phyloP scores from a whole-genome alignment of 2,113 vertebrate genomes.

The Lampris incognitus region DNA sequence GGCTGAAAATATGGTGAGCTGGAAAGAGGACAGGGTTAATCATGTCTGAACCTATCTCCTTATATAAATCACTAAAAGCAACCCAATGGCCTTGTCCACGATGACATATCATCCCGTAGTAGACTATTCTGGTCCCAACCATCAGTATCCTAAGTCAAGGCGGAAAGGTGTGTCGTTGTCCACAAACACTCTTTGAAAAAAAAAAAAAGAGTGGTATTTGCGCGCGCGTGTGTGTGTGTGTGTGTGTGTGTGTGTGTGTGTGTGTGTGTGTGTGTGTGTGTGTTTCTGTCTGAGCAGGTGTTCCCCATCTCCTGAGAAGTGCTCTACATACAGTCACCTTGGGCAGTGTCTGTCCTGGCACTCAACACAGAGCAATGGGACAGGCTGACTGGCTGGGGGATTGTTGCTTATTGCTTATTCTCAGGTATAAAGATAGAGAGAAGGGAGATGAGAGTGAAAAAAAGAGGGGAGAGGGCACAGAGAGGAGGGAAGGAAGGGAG shows the following conservation, averaged over 20 bases:
- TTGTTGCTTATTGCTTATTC: conserved; percentile 50
- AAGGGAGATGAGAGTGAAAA: not conserved
- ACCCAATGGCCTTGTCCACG: not conserved
- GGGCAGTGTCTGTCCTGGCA: conserved; percentile 66
- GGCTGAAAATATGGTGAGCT: conserved; percentile 36
- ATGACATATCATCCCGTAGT: not conserved
- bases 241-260: conserved; percentile 6
- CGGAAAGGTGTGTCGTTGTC: conserved; percentile 9
- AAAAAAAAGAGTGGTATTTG: conserved; percentile 1
- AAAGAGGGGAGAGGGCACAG: not conserved
- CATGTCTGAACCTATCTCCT: conserved; percentile 14
- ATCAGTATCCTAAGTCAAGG: not conserved
- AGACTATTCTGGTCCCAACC: conserved; percentile 6
- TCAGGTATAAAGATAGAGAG: conserved; percentile 17
- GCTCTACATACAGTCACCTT: conserved; percentile 74
- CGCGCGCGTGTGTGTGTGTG: not conserved
- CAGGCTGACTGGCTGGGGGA: conserved; percentile 51
- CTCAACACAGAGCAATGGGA: conserved; percentile 52
- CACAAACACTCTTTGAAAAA: not conserved
- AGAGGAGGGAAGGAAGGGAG: not conserved
- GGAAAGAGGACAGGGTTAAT: conserved; percentile 29
- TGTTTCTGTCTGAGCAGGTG: conserved; percentile 55
- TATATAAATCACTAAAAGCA: conserved; percentile 9
- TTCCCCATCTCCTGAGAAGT: conserved; percentile 65
- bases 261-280: conserved; percentile 17